Evolutionary conservation across 2,888 invertebrate genomes (phyloP), one percentile per base, ranked within the genome.

Genomic region (Dynastes tityus): DNA sequence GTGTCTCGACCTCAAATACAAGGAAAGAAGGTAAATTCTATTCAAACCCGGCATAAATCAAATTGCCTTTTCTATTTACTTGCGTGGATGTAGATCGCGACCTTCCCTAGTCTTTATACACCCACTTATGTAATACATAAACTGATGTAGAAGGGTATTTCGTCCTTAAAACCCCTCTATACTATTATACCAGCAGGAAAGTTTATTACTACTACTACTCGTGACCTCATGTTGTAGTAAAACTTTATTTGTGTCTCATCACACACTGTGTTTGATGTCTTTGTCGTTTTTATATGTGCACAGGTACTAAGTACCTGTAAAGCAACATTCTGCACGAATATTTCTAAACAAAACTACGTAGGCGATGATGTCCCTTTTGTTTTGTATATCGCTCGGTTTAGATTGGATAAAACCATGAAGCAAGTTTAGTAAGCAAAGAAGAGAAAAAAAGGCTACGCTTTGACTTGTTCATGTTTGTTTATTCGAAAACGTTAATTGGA

Each of bases 161-260:
- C 16, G n/a, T 53, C 2, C 13, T n/a, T 13, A n/a, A 53, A 53
- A 16, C 53, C n/a, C 53, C 53, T 0, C 4, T 53, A 3, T 16
- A 16, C 53, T 53, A 8, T 16, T n/a, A n/a, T 16, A 53, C 13
- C 3, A 53, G 53, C n/a, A 6, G 4, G 53, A 53, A 53, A 2
- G 53, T 53, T 53, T 53, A 53, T 53, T 53, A 53, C 53, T n/a
- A 53, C 45, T 11, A 45, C 45, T 45, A 53, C 53, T 37, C 2
- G 5, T 53, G 53, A 53, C 53, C 53, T 53, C 45, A 1, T 45
- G 45, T 45, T 11, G 53, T 53, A 13, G 40, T 13, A 65, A 63
- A 37, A 65, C 37, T 65, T 65, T 45, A 67, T 67, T 40, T 40
- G 16, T 40, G 40, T 40, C n/a, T 37, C 16, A 16, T n/a, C 8